Conservation (phyloP, 2,113 vertebrate species). For the Catharus bicknelli region DNA sequence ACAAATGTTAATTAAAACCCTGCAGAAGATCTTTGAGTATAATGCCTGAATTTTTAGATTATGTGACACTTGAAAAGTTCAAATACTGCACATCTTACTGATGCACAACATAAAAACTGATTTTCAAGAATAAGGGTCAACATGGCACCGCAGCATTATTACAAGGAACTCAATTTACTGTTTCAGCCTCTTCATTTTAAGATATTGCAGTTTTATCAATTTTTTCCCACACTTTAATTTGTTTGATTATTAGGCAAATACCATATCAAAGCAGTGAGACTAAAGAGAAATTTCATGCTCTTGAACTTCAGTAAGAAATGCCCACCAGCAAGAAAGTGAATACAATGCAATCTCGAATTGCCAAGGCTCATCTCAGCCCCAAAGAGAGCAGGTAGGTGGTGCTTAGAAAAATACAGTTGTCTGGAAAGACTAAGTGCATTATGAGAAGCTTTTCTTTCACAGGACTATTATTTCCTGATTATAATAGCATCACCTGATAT, state of each 20-base stretch:
- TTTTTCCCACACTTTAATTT: slow-evolving; percentile 71
- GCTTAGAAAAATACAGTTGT: slow-evolving; percentile 22
- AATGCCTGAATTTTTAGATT: background rate
- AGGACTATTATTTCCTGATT: slow-evolving; percentile 43
- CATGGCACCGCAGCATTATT: slow-evolving; percentile 8
- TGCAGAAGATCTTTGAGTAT: background rate
- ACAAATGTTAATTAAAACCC: background rate
- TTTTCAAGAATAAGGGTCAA: slow-evolving; percentile 41
- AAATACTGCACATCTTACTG: background rate
- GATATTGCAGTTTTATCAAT: slow-evolving; percentile 59
- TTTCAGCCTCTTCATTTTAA: slow-evolving; percentile 64
- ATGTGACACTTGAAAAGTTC: background rate
- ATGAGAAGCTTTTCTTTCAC: slow-evolving; percentile 30
- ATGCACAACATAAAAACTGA: background rate
- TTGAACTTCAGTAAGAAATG: slow-evolving; percentile 71
- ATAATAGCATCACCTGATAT: slow-evolving; percentile 22
- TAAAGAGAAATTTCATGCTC: slow-evolving; percentile 76
- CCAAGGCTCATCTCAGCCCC: slow-evolving; percentile 61
- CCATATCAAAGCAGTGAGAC: slow-evolving; percentile 75
- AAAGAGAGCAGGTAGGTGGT: slow-evolving; percentile 36
- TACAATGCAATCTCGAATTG: slow-evolving; percentile 65
- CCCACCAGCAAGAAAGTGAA: slow-evolving; percentile 73
- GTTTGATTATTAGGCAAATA: slow-evolving; percentile 66
- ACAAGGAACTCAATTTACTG: slow-evolving; percentile 54
- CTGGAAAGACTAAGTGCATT: background rate